Evolutionary conservation across 2,797 vertebrate species (phyloP), one percentile per base, ranked within the genome.

Genomic region (Hemibagrus guttatus): DNA sequence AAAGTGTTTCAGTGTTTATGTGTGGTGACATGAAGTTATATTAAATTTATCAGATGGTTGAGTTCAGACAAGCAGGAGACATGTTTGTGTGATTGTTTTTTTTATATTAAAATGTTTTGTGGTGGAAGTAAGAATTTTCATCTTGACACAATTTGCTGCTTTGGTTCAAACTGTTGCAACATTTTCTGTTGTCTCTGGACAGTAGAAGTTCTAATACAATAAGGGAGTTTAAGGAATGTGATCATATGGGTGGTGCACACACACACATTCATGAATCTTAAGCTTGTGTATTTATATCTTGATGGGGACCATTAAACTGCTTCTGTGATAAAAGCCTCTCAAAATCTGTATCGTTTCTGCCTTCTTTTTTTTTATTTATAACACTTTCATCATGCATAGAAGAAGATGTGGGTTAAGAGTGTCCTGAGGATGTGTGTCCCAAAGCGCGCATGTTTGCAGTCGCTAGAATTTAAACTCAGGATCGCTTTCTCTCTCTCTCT

Each of bases 391-490:
- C 86, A 87, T 82, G 87, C 83, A 49, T 81, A 85, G 85, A 75
- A 81, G 14, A 90, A 78, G 9, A 90, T 88, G 81, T 85, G 82
- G 84, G 59, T 59, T 83, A 79, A 87, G 85, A 84, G 78, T 84
- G 82, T 87, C 81, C 86, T 42, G 64, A 76, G 87, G 69, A 74
- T 64, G 58, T 81, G 63, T 86, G 42, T 85, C 46, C 46, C 7
- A 39, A 39, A 39, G 35, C 35, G 35, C 35, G 4, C 35, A 39
- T 39, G 35, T 39, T 39, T 39, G 35, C 35, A 39, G 35, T 4
- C 1, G 35, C 35, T 39, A 2, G 35, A 39, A 39, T 39, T 39
- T 39, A 39, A 39, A 39, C 35, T 39, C 35, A 39, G 35, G 35
- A 39, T 39, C 35, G 1, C 35, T 39, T 39, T 39, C 35, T 39